Evolutionary conservation across 1,140 invertebrate genomes (phyloP).

Genomic region (Brachystomella parvula): DNA sequence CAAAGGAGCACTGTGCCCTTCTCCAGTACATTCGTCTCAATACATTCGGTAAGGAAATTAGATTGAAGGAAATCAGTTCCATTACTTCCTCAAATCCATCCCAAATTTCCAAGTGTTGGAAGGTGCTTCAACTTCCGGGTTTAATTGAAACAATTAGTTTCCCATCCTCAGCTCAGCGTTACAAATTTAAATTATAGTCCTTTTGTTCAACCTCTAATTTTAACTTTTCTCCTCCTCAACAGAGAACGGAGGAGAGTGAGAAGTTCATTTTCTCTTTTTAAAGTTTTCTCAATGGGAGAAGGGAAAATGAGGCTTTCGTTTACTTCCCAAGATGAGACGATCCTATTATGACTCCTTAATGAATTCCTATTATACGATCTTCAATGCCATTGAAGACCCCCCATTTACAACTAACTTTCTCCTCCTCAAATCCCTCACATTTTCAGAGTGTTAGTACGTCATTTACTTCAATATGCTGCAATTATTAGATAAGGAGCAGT

Average conservation of each 20-base stretch:
- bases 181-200: neutral
- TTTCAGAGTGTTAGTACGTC: neutral
- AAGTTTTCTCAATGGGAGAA: neutral
- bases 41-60: constrained; percentile 33
- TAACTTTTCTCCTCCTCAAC: neutral
- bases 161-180: neutral
- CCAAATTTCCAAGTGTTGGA: neutral
- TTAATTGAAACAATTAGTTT: neutral
- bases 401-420: neutral
- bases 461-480: neutral
- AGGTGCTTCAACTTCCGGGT: neutral
- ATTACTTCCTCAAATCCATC: neutral
- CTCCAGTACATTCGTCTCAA: constrained; percentile 36
- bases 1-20: constrained; percentile 35
- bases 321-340: neutral
- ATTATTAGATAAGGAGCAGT: neutral
- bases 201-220: neutral
- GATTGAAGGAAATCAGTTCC: constrained; percentile 2
- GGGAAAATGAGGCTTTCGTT: neutral
- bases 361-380: constrained; percentile 11
- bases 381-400: neutral
- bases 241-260: neutral
- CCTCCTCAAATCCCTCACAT: neutral
- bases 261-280: neutral
- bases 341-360: constrained; percentile 13